Evolutionary conservation across 2,797 vertebrate genomes (phyloP), one percentile per base, ranked within the genome.

Genomic region (Smutsia temminckii): DNA sequence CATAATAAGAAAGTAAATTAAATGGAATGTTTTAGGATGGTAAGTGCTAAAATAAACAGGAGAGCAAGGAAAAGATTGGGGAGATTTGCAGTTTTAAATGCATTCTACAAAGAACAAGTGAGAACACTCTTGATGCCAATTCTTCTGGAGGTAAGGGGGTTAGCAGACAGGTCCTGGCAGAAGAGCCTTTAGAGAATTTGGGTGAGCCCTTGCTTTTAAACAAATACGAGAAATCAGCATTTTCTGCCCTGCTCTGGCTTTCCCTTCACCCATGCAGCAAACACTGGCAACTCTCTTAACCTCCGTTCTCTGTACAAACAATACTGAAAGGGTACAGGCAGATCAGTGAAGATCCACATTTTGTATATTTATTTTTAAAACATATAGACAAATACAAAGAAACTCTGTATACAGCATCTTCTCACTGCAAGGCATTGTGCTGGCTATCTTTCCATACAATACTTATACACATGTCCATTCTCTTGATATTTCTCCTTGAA

Each of bases 301-400:
- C 8, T 85, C 46, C 10, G 49, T 61, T 87, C 46, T 89, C 92
- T 55, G 12, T 61, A 63, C n/a, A 57, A 95, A 89, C 71, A 88
- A 68, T 71, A 27, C 46, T 88, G 59, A 92, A 91, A 66, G 25
- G 74, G 68, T 32, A 79, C 74, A 89, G 49, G 37, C 75, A 29
- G 66, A 77, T 72, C 32, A 75, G 71, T 66, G 75, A 84, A 77
- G 59, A 96, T 68, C 14, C 40, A 84, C 27, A 93, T 92, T 89
- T 77, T 95, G 84, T 77, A 93, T 75, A 66, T 81, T 90, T 95
- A 89, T 92, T 94, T 97, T 75, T 11, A 84, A 94, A 94, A 96
- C 16, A 18, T 96, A 93, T 84, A 87, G 93, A 84, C 51, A 64
- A 40, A 42, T 42, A 96, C 93, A 97, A 97, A 96, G 95, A 89